A percentile compares a stretch with the other conserved stretches of the same genome.
phyloP scores from a whole-genome alignment of 2,888 invertebrate species.

The Electrophaes corylata region DNA sequence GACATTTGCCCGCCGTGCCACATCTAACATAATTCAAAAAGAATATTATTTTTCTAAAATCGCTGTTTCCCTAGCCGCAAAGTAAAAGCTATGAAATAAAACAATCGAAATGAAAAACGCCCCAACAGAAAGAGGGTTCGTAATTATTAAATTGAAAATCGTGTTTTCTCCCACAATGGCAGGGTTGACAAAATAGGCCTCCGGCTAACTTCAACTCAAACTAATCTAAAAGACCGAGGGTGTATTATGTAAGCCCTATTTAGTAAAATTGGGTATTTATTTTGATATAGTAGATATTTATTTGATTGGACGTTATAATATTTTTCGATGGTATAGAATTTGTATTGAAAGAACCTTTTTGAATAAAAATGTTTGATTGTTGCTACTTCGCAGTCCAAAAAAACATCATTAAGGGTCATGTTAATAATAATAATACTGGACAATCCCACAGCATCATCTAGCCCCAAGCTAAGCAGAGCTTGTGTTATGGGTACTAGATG shows the following conservation, averaged over 20 bases:
- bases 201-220: conserved; percentile 38
- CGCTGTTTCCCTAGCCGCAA: conserved; percentile 51
- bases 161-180: conserved; percentile 63
- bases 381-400: no score
- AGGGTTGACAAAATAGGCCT: conserved; percentile 50
- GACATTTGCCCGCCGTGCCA: no score
- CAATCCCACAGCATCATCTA: no score
- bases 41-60: no score
- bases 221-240: conserved; percentile 37
- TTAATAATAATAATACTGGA: no score
- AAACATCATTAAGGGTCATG: no score
- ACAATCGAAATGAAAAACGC: conserved; percentile 78
- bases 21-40: no score
- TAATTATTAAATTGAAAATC: conserved; percentile 81
- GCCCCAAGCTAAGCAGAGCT: no score
- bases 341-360: neutral
- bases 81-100: conserved; percentile 69
- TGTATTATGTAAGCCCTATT: conserved; percentile 17
- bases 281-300: conserved; percentile 3
- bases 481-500: no score
- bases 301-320: neutral
- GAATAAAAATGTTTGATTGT: no score
- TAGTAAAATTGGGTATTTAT: conserved; percentile 16
- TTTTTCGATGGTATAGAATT: no score
- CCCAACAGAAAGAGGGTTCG: conserved; percentile 56